phyloP scores from a whole-genome alignment of 2,113 vertebrate species.

The Pelodiscus sinensis region DNA sequence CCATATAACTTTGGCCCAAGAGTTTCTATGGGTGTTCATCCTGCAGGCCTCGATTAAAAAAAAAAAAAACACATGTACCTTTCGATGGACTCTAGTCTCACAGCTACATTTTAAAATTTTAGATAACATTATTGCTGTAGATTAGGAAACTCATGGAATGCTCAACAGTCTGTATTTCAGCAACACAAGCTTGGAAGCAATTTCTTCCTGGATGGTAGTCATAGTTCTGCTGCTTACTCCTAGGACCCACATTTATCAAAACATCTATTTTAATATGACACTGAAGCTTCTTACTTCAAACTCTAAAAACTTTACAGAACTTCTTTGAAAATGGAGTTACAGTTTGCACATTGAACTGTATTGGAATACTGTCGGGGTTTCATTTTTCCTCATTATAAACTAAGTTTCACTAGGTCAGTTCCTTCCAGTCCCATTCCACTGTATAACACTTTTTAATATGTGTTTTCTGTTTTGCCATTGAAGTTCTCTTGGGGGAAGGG shows the following conservation, averaged over 20 bases:
- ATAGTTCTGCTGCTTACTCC: rapidly evolving
- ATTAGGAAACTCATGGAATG: conserved; percentile 3
- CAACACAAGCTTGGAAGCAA: neutral
- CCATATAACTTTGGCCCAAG: neutral
- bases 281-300: neutral
- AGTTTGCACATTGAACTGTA: conserved; percentile 50
- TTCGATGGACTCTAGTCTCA: neutral
- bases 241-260: conserved; percentile 9
- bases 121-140: neutral
- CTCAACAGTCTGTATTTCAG: neutral
- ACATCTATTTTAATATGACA: conserved; percentile 3
- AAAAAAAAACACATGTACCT: neutral
- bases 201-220: conserved; percentile 31
- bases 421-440: conserved; percentile 12
- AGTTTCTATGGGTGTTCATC: neutral
- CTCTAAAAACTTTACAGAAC: conserved; percentile 45
- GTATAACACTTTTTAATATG: neutral
- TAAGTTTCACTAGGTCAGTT: conserved; percentile 55
- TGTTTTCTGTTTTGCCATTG: conserved; percentile 10
- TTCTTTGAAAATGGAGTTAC: conserved; percentile 42
- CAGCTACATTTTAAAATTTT: neutral
- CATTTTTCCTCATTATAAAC: conserved; percentile 26
- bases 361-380: conserved; percentile 14
- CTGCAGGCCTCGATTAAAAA: neutral
- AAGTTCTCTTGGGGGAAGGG: neutral